Base-by-base conservation (phyloP, 1,140 invertebrate genomes). In the Calephelis virginiensis region DNA sequence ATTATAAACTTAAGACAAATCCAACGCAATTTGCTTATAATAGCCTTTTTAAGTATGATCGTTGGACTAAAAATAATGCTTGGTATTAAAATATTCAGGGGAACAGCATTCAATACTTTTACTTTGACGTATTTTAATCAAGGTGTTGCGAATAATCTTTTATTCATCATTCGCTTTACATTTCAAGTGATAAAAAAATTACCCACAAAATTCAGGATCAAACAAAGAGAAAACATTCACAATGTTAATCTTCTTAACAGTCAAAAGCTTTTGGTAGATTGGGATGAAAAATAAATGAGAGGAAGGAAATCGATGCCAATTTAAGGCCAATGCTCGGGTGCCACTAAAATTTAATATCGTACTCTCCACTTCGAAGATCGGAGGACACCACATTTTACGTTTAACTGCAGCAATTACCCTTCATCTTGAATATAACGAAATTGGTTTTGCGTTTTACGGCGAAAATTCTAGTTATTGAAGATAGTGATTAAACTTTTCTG, bases 161-260 rank as follows among this genome's bases (percentile, higher is more conserved):
- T 59, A 59, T 59, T 59, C 53, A 59, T 59, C 53, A 59, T 59
- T 59, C 28, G 17, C 28, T 59, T 59, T 59, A 11, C 53, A 59
- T 59, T 38, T 59, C 53, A 59, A 38, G 28, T 59, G 17, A 59
- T 59, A 59, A 59, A 70, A 70, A 65, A 67, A 71, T 65, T 56
- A 48, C 38, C 63, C 48, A 56, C 50, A 64, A 45, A 56, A 47
- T 48, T 61, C 62, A 14, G 12, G 40, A n/a, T 47, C 63, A 71
- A 67, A 71, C 62, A 65, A 64, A 67, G 53, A 47, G 62, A 63
- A 71, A 63, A 71, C 62, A 70, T 67, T 50, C 61, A 71, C 14
- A 63, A 70, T 77, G 72, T 84, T 85, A 84, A 85, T 81, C 79
- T 86, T 13, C 80, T 81, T 83, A 83, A 84, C 82, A 81, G 82